A percentile compares a stretch with the other conserved stretches of the same genome.
phyloP scores from a whole-genome alignment of 1,140 invertebrate genomes.

The Bombyx mandarina region DNA sequence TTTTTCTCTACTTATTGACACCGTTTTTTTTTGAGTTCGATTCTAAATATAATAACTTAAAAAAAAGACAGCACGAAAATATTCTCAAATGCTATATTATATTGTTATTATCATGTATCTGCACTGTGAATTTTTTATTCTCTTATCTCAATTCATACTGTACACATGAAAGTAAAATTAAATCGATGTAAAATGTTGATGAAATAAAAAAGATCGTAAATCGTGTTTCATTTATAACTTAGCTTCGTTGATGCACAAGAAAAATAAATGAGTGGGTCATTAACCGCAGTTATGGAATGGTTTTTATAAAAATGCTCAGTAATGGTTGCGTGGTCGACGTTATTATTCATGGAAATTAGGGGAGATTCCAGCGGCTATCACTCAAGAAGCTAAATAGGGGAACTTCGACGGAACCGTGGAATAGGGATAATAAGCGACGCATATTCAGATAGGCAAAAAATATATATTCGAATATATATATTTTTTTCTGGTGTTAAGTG shows the following conservation, averaged over 20 bases:
- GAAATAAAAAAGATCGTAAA: slow-evolving; percentile 42
- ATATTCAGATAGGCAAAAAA: too few relatives aligned
- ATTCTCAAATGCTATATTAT: too few relatives aligned
- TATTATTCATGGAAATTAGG: slow-evolving; percentile 34
- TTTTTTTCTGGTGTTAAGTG: too few relatives aligned
- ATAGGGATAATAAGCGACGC: not conserved
- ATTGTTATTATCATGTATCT: too few relatives aligned
- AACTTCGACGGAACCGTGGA: not conserved
- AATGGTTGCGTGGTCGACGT: slow-evolving; percentile 30
- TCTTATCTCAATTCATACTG: not conserved
- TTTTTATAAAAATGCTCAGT: slow-evolving; percentile 18
- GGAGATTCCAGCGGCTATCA: slow-evolving; percentile 22
- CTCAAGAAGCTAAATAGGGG: slow-evolving; percentile 30
- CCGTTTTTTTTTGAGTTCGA: too few relatives aligned
- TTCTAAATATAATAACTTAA: too few relatives aligned
- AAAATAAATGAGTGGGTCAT: slow-evolving; percentile 16
- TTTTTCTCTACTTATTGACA: too few relatives aligned
- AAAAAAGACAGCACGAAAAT: too few relatives aligned
- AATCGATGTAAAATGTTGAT: slow-evolving; percentile 15
- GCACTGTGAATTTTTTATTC: too few relatives aligned
- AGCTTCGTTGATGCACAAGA: slow-evolving; percentile 7
- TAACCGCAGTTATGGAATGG: slow-evolving; percentile 17
- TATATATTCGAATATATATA: too few relatives aligned
- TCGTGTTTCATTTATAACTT: slow-evolving; percentile 42
- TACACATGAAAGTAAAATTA: not conserved